A percentile compares a stretch with the other conserved stretches of the same genome.
Evolutionary conservation across 2,888 invertebrate genomes (phyloP).

Genomic region (Tenthredo mesomela): DNA sequence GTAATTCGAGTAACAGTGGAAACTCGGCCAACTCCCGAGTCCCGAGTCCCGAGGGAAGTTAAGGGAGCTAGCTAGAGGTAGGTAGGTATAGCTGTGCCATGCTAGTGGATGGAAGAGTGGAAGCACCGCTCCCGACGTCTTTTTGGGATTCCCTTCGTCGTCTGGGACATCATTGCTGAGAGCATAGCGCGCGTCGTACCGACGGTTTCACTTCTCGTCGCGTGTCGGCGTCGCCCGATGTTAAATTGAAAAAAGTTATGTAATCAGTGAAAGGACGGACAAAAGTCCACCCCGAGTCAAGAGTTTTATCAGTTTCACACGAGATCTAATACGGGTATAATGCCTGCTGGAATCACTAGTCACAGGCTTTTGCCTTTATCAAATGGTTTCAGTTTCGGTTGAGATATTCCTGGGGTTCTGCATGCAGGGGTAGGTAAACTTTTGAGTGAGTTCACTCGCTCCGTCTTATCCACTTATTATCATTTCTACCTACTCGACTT

Average conservation of each 20-base stretch:
- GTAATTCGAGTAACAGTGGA: constrained; percentile 34
- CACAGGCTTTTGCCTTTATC: neutral
- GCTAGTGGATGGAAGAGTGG: neutral
- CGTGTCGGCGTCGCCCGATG: neutral
- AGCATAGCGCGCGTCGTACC: constrained; percentile 12
- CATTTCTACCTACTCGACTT: neutral
- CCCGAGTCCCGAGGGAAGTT: constrained; percentile 31
- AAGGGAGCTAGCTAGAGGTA: neutral
- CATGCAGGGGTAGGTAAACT: neutral
- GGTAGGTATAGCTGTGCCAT: too few species aligned
- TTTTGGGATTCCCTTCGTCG: constrained; percentile 3
- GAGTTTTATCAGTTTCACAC: neutral
- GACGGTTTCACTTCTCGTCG: neutral
- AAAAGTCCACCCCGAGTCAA: neutral
- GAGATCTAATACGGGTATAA: neutral
- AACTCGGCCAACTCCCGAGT: constrained; percentile 43
- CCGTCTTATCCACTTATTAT: neutral
- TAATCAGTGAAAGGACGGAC: neutral
- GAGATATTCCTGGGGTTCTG: neutral
- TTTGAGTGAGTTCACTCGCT: neutral
- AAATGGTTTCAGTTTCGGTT: constrained; percentile 16
- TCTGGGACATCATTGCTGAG: neutral
- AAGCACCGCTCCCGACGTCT: neutral
- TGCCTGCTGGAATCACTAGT: neutral
- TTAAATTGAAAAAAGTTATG: neutral